phyloP scores from a whole-genome alignment of 1,140 invertebrate species.

The Brachystomella parvula region DNA sequence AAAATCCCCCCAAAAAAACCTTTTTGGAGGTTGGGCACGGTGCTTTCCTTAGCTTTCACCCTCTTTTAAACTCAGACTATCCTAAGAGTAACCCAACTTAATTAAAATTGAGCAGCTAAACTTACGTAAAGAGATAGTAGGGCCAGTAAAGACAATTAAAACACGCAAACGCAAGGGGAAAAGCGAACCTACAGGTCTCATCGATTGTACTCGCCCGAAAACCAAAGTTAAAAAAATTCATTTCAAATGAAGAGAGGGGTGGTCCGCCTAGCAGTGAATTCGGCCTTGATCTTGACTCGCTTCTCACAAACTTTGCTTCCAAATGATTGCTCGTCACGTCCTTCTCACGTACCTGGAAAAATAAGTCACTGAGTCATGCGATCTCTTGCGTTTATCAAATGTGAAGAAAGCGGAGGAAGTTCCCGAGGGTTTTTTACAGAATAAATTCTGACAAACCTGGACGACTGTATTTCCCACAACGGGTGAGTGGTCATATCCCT shows the following conservation, averaged over 20 bases:
- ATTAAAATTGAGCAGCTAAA: background rate
- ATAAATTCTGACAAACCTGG: too few relatives aligned
- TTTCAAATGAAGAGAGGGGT: background rate
- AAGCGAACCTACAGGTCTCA: constrained; percentile 46
- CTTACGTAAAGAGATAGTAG: constrained; percentile 40
- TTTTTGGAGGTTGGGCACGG: too few relatives aligned
- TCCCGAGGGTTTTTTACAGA: background rate
- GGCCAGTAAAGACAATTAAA: constrained; percentile 50
- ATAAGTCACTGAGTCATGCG: too few relatives aligned
- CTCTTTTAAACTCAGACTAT: too few relatives aligned
- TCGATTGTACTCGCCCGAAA: constrained; percentile 37
- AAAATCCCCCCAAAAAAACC: too few relatives aligned
- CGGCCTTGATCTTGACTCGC: constrained; percentile 3
- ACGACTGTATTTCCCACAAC: constrained; percentile 2
- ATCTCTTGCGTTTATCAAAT: background rate
- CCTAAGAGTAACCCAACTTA: too few relatives aligned
- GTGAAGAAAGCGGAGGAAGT: background rate
- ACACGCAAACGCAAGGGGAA: constrained; percentile 46
- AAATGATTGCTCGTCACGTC: constrained; percentile 7
- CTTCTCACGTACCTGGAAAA: background rate
- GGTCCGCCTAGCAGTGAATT: constrained; percentile 2
- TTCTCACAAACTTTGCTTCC: constrained; percentile 10
- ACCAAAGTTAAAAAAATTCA: background rate
- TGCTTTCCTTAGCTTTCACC: too few relatives aligned
- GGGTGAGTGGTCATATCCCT: constrained; percentile 12